These are phyloP conservation scores for Sclerodermus sp. DNA, from an alignment of 2,888 invertebrate species.

Conservation along the genomic window DNA sequence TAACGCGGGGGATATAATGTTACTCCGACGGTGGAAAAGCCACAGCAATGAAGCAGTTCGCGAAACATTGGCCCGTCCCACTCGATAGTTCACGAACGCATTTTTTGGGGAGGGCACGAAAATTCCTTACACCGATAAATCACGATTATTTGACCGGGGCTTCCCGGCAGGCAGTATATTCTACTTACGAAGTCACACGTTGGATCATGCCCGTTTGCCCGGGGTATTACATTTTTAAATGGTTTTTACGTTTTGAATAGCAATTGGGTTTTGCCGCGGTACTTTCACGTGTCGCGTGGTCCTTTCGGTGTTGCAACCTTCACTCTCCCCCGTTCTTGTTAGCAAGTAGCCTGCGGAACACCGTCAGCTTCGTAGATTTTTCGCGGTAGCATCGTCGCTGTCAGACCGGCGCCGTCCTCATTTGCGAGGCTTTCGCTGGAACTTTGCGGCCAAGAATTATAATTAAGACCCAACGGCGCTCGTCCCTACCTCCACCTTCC, in stretches of 20 bases:
- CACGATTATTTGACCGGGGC: conserved; percentile 58
- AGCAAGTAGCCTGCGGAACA: neutral
- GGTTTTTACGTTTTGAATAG: conserved; percentile 59
- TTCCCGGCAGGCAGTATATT: conserved; percentile 55
- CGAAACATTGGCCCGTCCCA: neutral
- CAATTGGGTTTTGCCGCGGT: conserved; percentile 44
- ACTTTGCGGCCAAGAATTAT: conserved; percentile 54
- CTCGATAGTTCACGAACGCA: conserved; percentile 6
- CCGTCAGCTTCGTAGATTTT: conserved; percentile 13
- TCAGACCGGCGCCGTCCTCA: conserved; percentile 51
- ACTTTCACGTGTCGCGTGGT: conserved; percentile 19
- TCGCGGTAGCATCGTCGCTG: conserved; percentile 25
- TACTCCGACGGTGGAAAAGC: neutral
- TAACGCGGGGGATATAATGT: conserved; percentile 3
- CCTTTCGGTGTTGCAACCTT: too few species aligned
- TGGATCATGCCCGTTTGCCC: conserved; percentile 45
- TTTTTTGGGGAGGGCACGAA: conserved; percentile 32
- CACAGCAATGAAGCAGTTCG: neutral
- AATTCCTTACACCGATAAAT: conserved; percentile 56
- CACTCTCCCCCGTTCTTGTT: neutral
- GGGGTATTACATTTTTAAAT: conserved; percentile 58
- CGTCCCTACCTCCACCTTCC: conserved; percentile 29
- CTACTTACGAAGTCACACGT: conserved; percentile 57
- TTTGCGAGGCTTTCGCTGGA: conserved; percentile 49
- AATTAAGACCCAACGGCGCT: conserved; percentile 48